phyloP scores from a whole-genome alignment of 2,797 vertebrate genomes.

The Diceros bicornis region DNA sequence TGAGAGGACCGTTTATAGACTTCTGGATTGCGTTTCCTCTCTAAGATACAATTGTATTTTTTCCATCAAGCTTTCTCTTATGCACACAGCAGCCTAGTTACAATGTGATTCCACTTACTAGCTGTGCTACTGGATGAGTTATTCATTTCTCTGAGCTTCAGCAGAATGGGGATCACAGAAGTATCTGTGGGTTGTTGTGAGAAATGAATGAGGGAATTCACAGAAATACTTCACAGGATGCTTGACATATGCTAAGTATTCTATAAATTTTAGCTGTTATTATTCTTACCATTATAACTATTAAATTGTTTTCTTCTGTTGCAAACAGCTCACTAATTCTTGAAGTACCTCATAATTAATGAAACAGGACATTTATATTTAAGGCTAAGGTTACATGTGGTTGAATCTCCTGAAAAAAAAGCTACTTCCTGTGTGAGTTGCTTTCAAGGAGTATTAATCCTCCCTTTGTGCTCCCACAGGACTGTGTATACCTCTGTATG shows the following conservation, averaged over 20 bases:
- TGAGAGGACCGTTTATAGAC: neutral
- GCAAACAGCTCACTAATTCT: neutral
- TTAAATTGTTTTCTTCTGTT: constrained; percentile 9
- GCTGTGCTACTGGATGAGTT: neutral
- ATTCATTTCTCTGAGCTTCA: neutral
- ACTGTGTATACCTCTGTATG: neutral
- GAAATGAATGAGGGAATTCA: neutral
- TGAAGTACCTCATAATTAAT: neutral
- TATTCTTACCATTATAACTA: neutral
- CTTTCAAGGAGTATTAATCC: neutral
- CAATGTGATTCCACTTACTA: neutral
- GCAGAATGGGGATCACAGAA: neutral
- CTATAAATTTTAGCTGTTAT: neutral
- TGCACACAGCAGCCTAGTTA: neutral
- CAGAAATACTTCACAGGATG: neutral
- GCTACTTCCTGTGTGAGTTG: neutral
- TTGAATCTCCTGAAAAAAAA: neutral
- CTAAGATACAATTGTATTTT: neutral
- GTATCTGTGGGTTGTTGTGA: neutral
- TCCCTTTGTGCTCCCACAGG: neutral
- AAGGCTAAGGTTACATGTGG: neutral
- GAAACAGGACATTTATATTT: neutral
- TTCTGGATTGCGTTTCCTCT: neutral
- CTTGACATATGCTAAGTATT: neutral
- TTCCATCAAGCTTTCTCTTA: neutral